Percentiles rank a stretch among this genome's conserved stretches.
These are phyloP conservation scores for Cheirogaleus major DNA, from an alignment of 2,797 vertebrate species.

Conservation along the genomic window DNA sequence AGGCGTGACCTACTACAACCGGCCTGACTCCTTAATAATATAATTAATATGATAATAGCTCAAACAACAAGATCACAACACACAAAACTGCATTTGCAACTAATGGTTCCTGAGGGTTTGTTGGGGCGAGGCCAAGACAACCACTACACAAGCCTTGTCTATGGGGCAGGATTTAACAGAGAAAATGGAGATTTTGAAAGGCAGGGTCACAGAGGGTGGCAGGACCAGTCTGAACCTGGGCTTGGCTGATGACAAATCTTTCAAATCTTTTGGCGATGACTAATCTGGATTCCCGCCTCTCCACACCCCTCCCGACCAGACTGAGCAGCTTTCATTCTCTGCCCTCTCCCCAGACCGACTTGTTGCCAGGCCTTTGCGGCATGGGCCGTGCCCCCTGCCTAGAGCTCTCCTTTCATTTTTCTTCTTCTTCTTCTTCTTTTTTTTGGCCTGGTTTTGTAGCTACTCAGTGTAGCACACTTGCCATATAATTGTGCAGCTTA, in stretches of 20 bases:
- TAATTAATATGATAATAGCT: conserved; percentile 40
- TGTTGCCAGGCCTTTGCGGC: not conserved
- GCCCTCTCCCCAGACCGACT: not conserved
- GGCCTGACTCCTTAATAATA: not conserved
- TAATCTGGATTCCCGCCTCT: conserved; percentile 39
- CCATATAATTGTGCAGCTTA: too few relatives aligned
- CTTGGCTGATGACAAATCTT: conserved; percentile 10
- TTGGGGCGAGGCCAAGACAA: not conserved
- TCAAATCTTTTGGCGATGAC: conserved; percentile 32
- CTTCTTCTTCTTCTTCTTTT: too few relatives aligned
- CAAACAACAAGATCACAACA: not conserved
- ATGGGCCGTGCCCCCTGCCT: not conserved
- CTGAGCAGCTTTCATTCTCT: not conserved
- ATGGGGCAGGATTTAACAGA: not conserved
- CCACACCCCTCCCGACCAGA: conserved; percentile 21
- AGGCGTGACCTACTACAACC: not conserved
- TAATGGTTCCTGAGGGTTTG: not conserved
- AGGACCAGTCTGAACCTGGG: conserved; percentile 19
- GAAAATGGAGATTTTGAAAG: conserved; percentile 1
- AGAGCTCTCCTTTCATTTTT: not conserved
- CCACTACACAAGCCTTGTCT: not conserved
- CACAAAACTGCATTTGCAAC: not conserved
- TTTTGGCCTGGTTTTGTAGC: not conserved
- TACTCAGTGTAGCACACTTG: too few relatives aligned
- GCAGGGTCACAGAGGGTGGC: conserved; percentile 34